Evolutionary conservation across 1,140 invertebrate genomes (phyloP).

Genomic region (Temnothorax curvispinosus): DNA sequence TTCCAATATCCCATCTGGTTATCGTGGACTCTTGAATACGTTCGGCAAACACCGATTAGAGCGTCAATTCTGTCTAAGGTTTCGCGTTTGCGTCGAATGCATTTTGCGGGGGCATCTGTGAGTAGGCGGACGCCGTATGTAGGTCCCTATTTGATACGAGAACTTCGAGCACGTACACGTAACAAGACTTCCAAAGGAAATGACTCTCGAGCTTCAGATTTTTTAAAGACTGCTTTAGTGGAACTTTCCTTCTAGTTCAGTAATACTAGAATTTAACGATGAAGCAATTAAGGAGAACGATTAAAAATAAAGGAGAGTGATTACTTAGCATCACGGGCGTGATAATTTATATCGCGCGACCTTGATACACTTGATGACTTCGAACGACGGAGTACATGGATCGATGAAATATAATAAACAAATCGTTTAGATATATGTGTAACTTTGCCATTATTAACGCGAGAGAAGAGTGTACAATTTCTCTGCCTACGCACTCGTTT

Average conservation of each 20-base stretch:
- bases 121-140: conserved; percentile 48
- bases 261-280: background rate
- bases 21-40: conserved; percentile 13
- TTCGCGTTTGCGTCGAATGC: conserved; percentile 20
- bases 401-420: background rate
- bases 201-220: background rate
- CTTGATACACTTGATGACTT: conserved; percentile 31
- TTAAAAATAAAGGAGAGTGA: background rate
- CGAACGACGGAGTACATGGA: conserved; percentile 27
- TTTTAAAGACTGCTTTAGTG: background rate
- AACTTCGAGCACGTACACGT: background rate
- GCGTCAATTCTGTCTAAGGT: conserved; percentile 7
- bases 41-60: background rate
- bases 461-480: background rate
- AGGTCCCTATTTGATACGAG: conserved; percentile 22
- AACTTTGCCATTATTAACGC: background rate
- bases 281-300: background rate
- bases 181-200: background rate
- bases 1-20: background rate
- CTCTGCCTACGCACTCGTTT: background rate
- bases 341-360: conserved; percentile 53
- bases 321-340: background rate
- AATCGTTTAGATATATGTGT: background rate
- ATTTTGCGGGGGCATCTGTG: background rate
- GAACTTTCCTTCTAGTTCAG: background rate